Conservation (phyloP, 2,797 vertebrate genomes). For the Channallabes apus region DNA sequence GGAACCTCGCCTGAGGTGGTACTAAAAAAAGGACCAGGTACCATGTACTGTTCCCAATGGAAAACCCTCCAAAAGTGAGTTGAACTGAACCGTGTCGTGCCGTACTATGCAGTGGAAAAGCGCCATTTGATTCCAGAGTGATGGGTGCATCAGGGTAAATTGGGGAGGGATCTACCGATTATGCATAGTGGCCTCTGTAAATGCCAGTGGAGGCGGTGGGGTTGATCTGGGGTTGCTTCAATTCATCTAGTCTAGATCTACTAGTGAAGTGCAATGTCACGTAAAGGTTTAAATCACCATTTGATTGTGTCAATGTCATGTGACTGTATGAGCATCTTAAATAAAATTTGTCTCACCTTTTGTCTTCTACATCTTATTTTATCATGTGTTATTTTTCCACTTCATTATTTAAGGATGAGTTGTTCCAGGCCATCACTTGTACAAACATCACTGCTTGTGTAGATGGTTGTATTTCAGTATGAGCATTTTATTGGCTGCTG, state of each 20-base stretch:
- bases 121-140: too few species aligned
- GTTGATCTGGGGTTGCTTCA: too few species aligned
- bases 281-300: not conserved
- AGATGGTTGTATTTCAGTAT: slow-evolving; percentile 46
- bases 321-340: not conserved
- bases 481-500: slow-evolving; percentile 40
- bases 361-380: not conserved
- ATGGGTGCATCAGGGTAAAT: too few species aligned
- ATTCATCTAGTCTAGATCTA: not conserved
- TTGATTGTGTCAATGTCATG: not conserved
- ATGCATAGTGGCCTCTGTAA: too few species aligned
- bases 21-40: too few species aligned
- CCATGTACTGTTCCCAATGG: too few species aligned
- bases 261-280: not conserved
- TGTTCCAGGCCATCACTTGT: not conserved
- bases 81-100: too few species aligned
- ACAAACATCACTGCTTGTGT: not conserved
- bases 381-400: not conserved
- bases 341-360: not conserved
- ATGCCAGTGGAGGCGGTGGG: too few species aligned
- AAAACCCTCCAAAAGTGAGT: too few species aligned
- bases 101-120: too few species aligned
- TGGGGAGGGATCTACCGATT: too few species aligned
- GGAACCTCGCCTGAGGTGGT: too few species aligned
- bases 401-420: not conserved